Percentiles rank a stretch among this genome's conserved stretches.
phyloP scores from a whole-genome alignment of 1,140 invertebrate genomes.

The Drosophila kanapiae region DNA sequence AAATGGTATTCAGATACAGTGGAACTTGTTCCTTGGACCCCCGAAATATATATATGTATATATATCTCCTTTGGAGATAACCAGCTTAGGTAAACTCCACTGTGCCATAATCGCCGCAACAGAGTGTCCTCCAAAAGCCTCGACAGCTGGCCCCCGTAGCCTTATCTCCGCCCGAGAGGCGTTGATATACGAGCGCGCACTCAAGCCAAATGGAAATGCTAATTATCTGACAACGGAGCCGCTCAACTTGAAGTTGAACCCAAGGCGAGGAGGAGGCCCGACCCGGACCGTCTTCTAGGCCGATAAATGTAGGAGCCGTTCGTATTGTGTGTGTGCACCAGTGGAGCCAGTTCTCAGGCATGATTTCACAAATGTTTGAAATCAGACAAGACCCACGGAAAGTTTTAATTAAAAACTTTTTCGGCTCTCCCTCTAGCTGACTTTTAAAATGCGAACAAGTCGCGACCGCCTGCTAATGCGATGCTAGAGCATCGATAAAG shows the following conservation, averaged over 20 bases:
- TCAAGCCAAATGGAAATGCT: conserved; percentile 74
- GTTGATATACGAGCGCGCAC: conserved; percentile 48
- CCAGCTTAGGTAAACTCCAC: neutral
- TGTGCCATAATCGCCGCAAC: conserved; percentile 10
- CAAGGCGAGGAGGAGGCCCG: conserved; percentile 16
- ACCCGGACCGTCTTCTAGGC: conserved; percentile 13
- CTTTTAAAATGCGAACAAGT: conserved; percentile 33
- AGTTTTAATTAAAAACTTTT: conserved; percentile 82
- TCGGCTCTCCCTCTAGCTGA: conserved; percentile 30
- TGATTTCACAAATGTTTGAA: conserved; percentile 75
- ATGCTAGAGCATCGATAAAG: conserved; percentile 56
- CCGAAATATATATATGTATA: neutral
- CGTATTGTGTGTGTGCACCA: neutral
- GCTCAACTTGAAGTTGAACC: conserved; percentile 36
- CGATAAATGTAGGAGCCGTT: conserved; percentile 9
- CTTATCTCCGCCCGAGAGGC: conserved; percentile 39
- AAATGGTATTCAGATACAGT: conserved; percentile 2
- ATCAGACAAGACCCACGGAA: conserved; percentile 66
- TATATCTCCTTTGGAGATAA: neutral
- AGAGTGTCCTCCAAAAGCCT: conserved; percentile 35
- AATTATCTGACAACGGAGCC: conserved; percentile 75
- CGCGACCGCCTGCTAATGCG: conserved; percentile 41
- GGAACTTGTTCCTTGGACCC: neutral
- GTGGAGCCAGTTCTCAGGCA: conserved; percentile 38
- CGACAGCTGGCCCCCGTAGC: conserved; percentile 19